Percentiles rank a stretch among this genome's conserved stretches.
These are phyloP conservation scores for Anagrus nilaparvatae DNA, from an alignment of 1,140 invertebrate genomes.

Conservation along the genomic window DNA sequence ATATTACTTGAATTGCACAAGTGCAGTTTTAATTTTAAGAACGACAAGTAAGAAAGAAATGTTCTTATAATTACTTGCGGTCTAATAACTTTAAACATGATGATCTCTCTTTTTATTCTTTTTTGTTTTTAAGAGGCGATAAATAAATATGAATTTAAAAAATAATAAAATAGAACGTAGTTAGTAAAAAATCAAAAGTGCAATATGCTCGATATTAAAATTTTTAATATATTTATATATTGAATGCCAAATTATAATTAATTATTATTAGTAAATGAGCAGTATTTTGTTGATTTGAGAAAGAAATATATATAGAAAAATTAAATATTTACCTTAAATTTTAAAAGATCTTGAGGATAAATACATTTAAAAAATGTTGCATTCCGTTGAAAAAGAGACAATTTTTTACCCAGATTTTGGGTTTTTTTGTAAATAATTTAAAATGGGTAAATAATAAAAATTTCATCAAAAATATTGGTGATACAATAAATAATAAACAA, in stretches of 20 bases:
- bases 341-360: slow-evolving; percentile 1
- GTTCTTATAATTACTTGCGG: too few species aligned
- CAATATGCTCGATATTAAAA: too few species aligned
- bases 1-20: too few species aligned
- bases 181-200: too few species aligned
- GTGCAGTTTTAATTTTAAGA: too few species aligned
- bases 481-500: slow-evolving; percentile 14
- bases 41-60: too few species aligned
- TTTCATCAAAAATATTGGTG: slow-evolving; percentile 4
- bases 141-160: too few species aligned
- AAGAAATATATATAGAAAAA: slow-evolving; percentile 3
- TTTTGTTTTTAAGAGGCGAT: too few species aligned
- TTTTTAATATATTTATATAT: too few species aligned
- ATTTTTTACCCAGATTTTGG: slow-evolving; percentile 20
- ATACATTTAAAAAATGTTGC: slow-evolving; percentile 26
- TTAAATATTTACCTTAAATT: slow-evolving; percentile 1
- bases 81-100: too few species aligned
- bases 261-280: slow-evolving; percentile 30
- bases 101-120: too few species aligned
- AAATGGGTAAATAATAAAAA: slow-evolving; percentile 1
- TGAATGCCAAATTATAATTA: slow-evolving; percentile 32
- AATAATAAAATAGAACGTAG: too few species aligned
- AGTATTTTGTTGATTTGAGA: slow-evolving; percentile 21
- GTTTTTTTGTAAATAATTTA: slow-evolving; percentile 18
- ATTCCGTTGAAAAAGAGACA: slow-evolving; percentile 30